phyloP scores from a whole-genome alignment of 37 sponge, comb jelly and placozoan species.

The Ianthella basta region DNA sequence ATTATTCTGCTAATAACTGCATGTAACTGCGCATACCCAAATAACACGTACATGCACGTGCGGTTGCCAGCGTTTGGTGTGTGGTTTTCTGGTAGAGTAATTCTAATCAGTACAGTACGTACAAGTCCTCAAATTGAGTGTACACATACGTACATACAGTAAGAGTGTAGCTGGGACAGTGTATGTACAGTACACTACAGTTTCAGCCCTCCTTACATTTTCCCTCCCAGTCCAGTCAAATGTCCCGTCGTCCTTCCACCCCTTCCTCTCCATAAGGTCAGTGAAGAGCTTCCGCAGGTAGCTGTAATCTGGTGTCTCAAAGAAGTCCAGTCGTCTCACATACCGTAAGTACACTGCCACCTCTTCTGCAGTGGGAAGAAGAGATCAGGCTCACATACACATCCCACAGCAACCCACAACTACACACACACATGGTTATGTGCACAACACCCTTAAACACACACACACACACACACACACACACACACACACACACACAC shows the following conservation, averaged over 20 bases:
- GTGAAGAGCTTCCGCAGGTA: constrained; percentile 91
- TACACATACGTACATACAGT: too few relatives aligned
- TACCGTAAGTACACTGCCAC: constrained; percentile 93
- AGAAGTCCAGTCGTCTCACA: constrained; percentile 96
- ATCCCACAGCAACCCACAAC: neutral
- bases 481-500: constrained; percentile 10
- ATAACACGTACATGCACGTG: too few relatives aligned
- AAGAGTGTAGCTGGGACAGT: too few relatives aligned
- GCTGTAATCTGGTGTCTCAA: constrained; percentile 95
- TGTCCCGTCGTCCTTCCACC: constrained; percentile 78
- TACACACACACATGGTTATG: neutral
- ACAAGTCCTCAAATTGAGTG: too few relatives aligned
- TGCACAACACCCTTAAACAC: neutral
- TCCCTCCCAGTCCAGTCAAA: constrained; percentile 99
- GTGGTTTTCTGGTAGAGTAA: too few relatives aligned
- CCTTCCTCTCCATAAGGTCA: constrained; percentile 86
- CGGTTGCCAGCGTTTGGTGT: too few relatives aligned
- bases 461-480: neutral
- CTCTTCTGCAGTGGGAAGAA: constrained; percentile 76
- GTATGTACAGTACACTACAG: too few relatives aligned
- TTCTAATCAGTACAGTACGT: too few relatives aligned
- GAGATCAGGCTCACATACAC: neutral
- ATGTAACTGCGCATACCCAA: too few relatives aligned
- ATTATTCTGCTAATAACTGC: too few relatives aligned
- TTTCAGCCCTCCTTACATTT: constrained; percentile 52